Conservation (phyloP, 2,888 invertebrate genomes). For the Resseliella maxima region DNA sequence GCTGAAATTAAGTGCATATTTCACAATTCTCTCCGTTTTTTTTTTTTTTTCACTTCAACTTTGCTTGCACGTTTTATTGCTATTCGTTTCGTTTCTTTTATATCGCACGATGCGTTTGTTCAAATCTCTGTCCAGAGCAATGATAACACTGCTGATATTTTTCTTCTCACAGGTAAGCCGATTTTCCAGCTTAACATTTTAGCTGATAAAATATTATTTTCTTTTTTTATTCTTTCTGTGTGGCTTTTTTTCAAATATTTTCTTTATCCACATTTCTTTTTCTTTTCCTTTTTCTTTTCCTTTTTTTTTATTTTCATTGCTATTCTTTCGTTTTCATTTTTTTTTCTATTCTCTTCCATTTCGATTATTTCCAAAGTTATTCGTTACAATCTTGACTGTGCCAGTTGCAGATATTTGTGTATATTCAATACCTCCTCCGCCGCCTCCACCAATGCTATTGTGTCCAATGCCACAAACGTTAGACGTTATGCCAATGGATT, state of each 20-base stretch:
- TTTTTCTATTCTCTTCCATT: not conserved
- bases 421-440: not conserved
- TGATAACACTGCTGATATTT: not conserved
- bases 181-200: not conserved
- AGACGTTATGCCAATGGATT: no score
- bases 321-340: not conserved
- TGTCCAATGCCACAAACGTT: no score
- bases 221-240: no score
- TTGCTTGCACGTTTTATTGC: no score
- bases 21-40: not conserved
- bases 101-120: not conserved
- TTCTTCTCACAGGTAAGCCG: slow-evolving; percentile 1
- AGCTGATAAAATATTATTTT: slow-evolving; percentile 1
- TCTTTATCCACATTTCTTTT: no score
- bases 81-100: not conserved
- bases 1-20: not conserved
- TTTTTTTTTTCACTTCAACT: not conserved
- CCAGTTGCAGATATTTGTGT: not conserved
- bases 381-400: not conserved
- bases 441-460: not conserved
- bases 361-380: not conserved
- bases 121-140: not conserved
- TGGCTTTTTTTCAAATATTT: no score
- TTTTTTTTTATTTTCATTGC: not conserved
- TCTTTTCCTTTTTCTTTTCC: no score